Conservation (phyloP, 2,113 vertebrate genomes). For the Dasyprocta punctata region DNA sequence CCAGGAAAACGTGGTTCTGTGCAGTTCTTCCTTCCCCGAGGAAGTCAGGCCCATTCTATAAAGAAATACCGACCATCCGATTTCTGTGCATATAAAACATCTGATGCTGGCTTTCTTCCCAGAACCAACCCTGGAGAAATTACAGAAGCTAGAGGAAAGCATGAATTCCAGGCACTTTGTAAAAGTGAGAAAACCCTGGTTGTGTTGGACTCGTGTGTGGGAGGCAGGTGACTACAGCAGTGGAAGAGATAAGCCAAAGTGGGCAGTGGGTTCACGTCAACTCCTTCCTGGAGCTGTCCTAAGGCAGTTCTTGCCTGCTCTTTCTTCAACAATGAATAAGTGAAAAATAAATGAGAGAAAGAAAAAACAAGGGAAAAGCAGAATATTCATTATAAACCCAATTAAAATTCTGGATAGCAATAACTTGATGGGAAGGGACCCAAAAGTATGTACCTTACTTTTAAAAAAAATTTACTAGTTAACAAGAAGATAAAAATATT, state of each 20-base stretch:
- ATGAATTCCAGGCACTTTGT: background rate
- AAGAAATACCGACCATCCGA: background rate
- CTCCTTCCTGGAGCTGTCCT: background rate
- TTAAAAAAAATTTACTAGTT: background rate
- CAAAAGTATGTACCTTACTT: background rate
- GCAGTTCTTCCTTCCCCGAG: background rate
- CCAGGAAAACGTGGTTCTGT: background rate
- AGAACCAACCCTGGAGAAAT: background rate
- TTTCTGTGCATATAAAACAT: background rate
- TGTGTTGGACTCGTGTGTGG: background rate
- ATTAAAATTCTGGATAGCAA: background rate
- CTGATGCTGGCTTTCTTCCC: conserved; percentile 8
- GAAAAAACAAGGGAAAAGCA: background rate
- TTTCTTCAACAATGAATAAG: background rate
- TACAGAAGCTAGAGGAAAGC: background rate
- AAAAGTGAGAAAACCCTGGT: background rate
- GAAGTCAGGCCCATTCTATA: background rate
- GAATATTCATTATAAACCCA: background rate
- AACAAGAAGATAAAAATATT: background rate
- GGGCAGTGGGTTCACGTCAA: background rate
- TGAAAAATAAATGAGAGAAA: background rate
- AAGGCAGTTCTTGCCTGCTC: background rate
- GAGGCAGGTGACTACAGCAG: background rate
- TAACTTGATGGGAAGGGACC: background rate
- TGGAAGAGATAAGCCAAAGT: background rate